Conservation (phyloP, 2,888 invertebrate genomes). For the Trisateles emortualis region DNA sequence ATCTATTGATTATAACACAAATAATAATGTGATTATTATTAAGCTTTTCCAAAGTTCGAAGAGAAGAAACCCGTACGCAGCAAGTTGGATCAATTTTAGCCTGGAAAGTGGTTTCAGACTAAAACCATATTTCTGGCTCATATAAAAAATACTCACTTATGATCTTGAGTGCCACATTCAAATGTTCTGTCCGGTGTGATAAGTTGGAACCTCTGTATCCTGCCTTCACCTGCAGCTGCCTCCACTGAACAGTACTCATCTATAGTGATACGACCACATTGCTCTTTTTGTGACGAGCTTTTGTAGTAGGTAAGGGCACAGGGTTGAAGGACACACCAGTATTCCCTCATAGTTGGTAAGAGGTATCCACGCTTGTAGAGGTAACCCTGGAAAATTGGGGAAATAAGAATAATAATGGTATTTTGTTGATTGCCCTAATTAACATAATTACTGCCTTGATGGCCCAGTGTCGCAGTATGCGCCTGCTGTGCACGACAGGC, state of each 20-base stretch:
- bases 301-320: constrained; percentile 92
- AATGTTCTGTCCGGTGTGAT: constrained; percentile 91
- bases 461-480: too few relatives aligned
- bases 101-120: too few relatives aligned
- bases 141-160: constrained; percentile 82
- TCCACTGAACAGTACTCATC: constrained; percentile 90
- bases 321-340: constrained; percentile 93
- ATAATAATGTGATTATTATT: too few relatives aligned
- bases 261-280: constrained; percentile 89
- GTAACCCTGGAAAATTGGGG: constrained; percentile 86
- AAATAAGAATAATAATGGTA: too few relatives aligned
- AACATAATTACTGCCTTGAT: too few relatives aligned
- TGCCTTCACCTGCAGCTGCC: constrained; percentile 85
- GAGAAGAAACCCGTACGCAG: too few relatives aligned
- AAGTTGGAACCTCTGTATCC: constrained; percentile 88
- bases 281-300: constrained; percentile 89
- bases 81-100: too few relatives aligned
- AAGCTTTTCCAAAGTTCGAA: too few relatives aligned
- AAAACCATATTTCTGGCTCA: not conserved
- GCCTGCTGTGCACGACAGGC: too few relatives aligned
- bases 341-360: constrained; percentile 91
- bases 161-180: constrained; percentile 91
- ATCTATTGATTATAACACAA: too few relatives aligned
- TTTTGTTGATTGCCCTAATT: too few relatives aligned
- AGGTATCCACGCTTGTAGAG: constrained; percentile 91